phyloP scores from a whole-genome alignment of 1,140 invertebrate genomes.

The Ceratina australensis region DNA sequence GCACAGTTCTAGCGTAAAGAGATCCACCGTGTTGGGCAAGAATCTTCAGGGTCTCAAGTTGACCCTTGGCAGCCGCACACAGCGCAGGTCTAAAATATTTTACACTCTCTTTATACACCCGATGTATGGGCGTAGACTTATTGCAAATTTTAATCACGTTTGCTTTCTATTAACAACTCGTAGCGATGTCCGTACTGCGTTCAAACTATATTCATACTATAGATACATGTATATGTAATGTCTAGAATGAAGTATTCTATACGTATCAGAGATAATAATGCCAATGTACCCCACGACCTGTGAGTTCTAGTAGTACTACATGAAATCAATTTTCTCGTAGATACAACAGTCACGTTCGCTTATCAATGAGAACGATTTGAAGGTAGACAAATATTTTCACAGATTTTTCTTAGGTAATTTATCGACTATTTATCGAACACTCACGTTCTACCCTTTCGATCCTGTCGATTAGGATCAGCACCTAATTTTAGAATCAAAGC shows the following conservation, averaged over 20 bases:
- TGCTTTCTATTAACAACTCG: too few species aligned
- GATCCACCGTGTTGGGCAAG: constrained; percentile 91
- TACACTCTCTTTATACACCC: background rate
- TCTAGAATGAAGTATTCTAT: background rate
- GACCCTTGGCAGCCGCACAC: constrained; percentile 97
- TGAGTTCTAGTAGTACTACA: background rate
- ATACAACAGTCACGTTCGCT: background rate
- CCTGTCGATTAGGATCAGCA: constrained; percentile 94
- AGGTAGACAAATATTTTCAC: too few species aligned
- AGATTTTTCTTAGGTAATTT: too few species aligned
- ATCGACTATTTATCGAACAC: constrained; percentile 55
- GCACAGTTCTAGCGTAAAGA: constrained; percentile 93
- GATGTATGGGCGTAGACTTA: too few species aligned
- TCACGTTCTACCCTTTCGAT: constrained; percentile 93
- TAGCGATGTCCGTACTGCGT: too few species aligned
- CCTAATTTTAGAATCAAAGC: constrained; percentile 92
- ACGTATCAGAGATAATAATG: background rate
- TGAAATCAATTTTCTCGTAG: constrained; percentile 2
- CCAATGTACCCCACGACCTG: constrained; percentile 9
- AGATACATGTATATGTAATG: background rate
- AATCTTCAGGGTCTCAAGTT: constrained; percentile 90
- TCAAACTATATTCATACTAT: too few species aligned
- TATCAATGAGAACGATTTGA: background rate
- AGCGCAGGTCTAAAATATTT: constrained; percentile 82
- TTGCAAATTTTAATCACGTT: too few species aligned